These are phyloP conservation scores for Eupithecia subfuscata DNA, from an alignment of 2,888 invertebrate species.

Conservation along the genomic window DNA sequence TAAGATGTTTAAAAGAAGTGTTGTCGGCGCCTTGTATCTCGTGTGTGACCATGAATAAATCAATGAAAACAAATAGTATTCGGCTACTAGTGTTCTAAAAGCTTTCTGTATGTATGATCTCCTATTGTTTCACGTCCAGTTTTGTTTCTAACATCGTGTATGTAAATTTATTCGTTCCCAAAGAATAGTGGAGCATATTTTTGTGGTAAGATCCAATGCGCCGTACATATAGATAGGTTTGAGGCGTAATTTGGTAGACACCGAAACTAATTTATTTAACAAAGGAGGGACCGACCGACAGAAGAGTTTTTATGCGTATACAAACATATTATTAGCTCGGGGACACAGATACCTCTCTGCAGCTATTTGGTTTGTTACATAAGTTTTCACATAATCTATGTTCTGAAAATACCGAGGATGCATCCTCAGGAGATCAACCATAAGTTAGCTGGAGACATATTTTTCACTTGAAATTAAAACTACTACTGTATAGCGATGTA, in stretches of 20 bases:
- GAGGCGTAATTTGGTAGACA: conserved; percentile 85
- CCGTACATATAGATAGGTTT: conserved; percentile 78
- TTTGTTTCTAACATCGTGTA: conserved; percentile 73
- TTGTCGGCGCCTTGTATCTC: conserved; percentile 78
- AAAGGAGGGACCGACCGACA: conserved; percentile 82
- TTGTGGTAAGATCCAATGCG: conserved; percentile 73
- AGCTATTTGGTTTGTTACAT: conserved; percentile 15
- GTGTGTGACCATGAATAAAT: conserved; percentile 81
- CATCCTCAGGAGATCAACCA: background rate
- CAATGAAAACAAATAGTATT: conserved; percentile 84
- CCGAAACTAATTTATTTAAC: conserved; percentile 85
- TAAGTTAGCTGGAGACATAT: background rate
- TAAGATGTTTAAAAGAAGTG: conserved; percentile 72
- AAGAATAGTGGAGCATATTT: conserved; percentile 83
- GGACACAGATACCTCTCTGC: conserved; percentile 25
- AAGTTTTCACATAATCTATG: conserved; percentile 2
- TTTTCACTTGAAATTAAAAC: background rate
- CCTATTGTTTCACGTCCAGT: conserved; percentile 75
- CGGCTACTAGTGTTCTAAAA: conserved; percentile 80
- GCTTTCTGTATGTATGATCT: conserved; percentile 74
- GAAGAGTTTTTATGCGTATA: conserved; percentile 79
- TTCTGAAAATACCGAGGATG: background rate
- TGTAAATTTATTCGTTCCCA: conserved; percentile 76
- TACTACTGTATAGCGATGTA: too few relatives aligned
- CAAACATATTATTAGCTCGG: conserved; percentile 70